A percentile compares a stretch with the other conserved stretches of the same genome.
These are phyloP conservation scores for Drosophila antonietae DNA, from an alignment of 2,888 invertebrate genomes.

Conservation along the genomic window DNA sequence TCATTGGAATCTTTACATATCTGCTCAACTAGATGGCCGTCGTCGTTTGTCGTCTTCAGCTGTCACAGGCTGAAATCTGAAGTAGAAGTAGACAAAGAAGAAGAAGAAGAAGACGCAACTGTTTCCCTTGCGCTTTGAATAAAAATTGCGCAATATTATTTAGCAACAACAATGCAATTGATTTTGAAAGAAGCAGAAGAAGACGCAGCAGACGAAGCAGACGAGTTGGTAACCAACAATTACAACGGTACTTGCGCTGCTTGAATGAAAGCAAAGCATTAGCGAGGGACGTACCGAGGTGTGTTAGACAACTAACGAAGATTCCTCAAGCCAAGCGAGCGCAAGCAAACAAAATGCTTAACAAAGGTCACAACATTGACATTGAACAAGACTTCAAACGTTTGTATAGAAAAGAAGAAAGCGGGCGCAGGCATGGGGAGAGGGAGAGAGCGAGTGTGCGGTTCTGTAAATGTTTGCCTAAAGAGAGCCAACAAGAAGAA, in stretches of 20 bases:
- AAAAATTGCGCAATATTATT: constrained; percentile 79
- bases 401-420: constrained; percentile 4
- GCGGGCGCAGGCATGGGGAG: background rate
- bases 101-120: constrained; percentile 21
- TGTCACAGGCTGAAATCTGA: constrained; percentile 23
- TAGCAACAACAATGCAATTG: constrained; percentile 61
- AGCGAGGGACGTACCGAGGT: constrained; percentile 1
- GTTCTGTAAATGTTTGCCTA: constrained; percentile 29
- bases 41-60: constrained; percentile 18
- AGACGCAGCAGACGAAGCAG: background rate
- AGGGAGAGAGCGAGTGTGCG: background rate
- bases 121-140: constrained; percentile 61
- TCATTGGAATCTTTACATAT: constrained; percentile 1
- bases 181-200: constrained; percentile 44
- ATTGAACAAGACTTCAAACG: constrained; percentile 63
- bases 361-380: constrained; percentile 79
- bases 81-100: constrained; percentile 7
- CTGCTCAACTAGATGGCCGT: constrained; percentile 4
- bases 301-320: constrained; percentile 33
- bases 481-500: constrained; percentile 36
- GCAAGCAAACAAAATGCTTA: constrained; percentile 74
- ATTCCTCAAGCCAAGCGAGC: constrained; percentile 50
- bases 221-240: constrained; percentile 58
- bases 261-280: constrained; percentile 59
- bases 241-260: constrained; percentile 71